phyloP scores from a whole-genome alignment of 2,797 vertebrate genomes.

The Pseudochromis fuscus region DNA sequence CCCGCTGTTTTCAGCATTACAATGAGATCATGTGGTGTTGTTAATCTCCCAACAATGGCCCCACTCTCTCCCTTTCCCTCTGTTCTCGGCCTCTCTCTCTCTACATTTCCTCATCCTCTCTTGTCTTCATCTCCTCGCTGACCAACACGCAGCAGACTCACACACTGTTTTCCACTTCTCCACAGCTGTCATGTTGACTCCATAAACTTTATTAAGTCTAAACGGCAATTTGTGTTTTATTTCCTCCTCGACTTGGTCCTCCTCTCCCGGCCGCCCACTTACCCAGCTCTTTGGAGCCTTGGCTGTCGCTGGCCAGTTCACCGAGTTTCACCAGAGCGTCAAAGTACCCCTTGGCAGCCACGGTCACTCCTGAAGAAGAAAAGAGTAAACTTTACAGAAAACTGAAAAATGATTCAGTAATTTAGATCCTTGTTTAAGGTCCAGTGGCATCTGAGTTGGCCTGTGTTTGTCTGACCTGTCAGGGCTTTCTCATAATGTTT shows the following conservation, averaged over 20 bases:
- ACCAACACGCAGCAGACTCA: slow-evolving; percentile 41
- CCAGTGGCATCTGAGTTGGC: background rate
- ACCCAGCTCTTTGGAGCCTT: slow-evolving; percentile 91
- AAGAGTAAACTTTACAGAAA: slow-evolving; percentile 13
- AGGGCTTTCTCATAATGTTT: slow-evolving; percentile 89
- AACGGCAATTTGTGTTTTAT: slow-evolving; percentile 25
- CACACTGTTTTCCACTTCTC: slow-evolving; percentile 44
- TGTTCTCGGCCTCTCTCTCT: slow-evolving; percentile 69
- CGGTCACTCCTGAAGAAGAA: slow-evolving; percentile 85
- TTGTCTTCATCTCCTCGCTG: slow-evolving; percentile 63
- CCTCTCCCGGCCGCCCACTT: slow-evolving; percentile 65
- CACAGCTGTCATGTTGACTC: slow-evolving; percentile 50
- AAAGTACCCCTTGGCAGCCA: slow-evolving; percentile 90
- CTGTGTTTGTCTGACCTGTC: slow-evolving; percentile 74
- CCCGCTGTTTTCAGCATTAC: slow-evolving; percentile 87
- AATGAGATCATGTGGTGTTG: slow-evolving; percentile 92
- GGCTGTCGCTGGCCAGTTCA: slow-evolving; percentile 89
- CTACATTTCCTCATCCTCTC: slow-evolving; percentile 75
- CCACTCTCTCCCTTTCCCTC: slow-evolving; percentile 81
- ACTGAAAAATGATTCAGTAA: too few relatives aligned
- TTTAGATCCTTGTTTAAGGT: too few relatives aligned
- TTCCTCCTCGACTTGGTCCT: slow-evolving; percentile 6
- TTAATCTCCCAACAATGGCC: slow-evolving; percentile 90
- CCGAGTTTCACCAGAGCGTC: slow-evolving; percentile 90
- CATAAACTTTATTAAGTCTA: slow-evolving; percentile 50